Base-by-base conservation (phyloP, 2,888 invertebrate genomes). In the Netelia fuscicornis region DNA sequence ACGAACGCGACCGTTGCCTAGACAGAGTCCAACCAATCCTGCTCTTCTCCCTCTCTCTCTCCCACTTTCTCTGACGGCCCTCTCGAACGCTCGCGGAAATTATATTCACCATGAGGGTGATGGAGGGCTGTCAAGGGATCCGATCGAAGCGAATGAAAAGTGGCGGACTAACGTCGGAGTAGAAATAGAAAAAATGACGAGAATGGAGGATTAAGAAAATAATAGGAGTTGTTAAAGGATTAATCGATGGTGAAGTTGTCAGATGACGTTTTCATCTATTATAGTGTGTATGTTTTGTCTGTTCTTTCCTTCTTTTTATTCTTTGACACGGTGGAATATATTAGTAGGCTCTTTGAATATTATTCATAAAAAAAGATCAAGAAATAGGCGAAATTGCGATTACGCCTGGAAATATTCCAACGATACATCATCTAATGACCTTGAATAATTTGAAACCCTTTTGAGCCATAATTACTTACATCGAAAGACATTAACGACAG, bases 51-150 rank as follows among this genome's bases (percentile, higher is more conserved):
- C 30, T 25, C 8, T 64, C 56, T 23, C 54, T 20, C n/a, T 44
- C 44, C 56, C 17, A 60, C 23, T 44, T 20, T 42, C 60, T 42
- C 77, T 72, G n/a, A 1, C 17, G 1, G 3, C 52, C 62, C 37
- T 25, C 54, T 48, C 68, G 67, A 74, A 64, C 23, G 54, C 60
- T 68, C 74, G 78, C 10, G 78, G 74, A 84, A 81, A 84, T 84
- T 70, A 81, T 78, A 81, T 77, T 74, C 76, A 30, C 72, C 42
- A 48, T 52, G 17, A 37, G 48, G 62, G 20, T 64, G 74, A 81
- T 72, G 56, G 62, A 70, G 65, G 74, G 54, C 60, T 77, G 77
- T 77, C 77, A 56, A 64, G 64, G 44, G 25, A 37, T 62, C 6
- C 48, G 48, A 56, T 56, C 56, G 17, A 42, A 62, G 48, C 62